Evolutionary conservation across 1,140 invertebrate genomes (phyloP).

Genomic region (Sycophaga agraensis): DNA sequence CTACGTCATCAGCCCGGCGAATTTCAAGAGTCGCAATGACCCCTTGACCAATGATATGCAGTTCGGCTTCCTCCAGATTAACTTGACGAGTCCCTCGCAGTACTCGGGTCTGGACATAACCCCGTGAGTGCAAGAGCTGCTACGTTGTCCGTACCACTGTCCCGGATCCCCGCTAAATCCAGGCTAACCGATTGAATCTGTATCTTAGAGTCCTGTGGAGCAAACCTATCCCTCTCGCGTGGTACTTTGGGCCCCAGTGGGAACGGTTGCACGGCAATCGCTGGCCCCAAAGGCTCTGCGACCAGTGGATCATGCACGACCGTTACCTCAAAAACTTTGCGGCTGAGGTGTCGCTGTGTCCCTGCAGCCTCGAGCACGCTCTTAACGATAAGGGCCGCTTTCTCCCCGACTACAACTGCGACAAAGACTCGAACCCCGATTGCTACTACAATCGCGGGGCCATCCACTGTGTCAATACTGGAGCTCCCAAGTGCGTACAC

Average conservation of each 20-base stretch:
- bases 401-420: constrained; percentile 87
- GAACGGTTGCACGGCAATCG: constrained; percentile 70
- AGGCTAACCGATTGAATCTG: too few relatives aligned
- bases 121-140: constrained; percentile 67
- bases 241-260: constrained; percentile 92
- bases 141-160: too few relatives aligned
- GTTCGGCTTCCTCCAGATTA: constrained; percentile 90
- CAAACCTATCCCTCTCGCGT: constrained; percentile 84
- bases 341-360: constrained; percentile 81
- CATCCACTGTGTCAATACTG: constrained; percentile 89
- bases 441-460: constrained; percentile 88
- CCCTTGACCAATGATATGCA: constrained; percentile 69
- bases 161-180: constrained; percentile 6
- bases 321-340: constrained; percentile 87
- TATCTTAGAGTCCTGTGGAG: constrained; percentile 84
- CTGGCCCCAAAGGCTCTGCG: constrained; percentile 82
- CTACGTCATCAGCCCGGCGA: constrained; percentile 69
- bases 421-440: constrained; percentile 85
- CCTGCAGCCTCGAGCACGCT: constrained; percentile 89
- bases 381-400: constrained; percentile 88
- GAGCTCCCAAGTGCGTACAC: constrained; percentile 78
- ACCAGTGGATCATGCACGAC: constrained; percentile 86
- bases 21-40: constrained; percentile 71
- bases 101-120: constrained; percentile 70
- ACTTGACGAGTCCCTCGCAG: constrained; percentile 77